Percentiles rank a stretch among this genome's conserved stretches.
Evolutionary conservation across 2,888 invertebrate genomes (phyloP).

Genomic region (Pterostichus madidus): DNA sequence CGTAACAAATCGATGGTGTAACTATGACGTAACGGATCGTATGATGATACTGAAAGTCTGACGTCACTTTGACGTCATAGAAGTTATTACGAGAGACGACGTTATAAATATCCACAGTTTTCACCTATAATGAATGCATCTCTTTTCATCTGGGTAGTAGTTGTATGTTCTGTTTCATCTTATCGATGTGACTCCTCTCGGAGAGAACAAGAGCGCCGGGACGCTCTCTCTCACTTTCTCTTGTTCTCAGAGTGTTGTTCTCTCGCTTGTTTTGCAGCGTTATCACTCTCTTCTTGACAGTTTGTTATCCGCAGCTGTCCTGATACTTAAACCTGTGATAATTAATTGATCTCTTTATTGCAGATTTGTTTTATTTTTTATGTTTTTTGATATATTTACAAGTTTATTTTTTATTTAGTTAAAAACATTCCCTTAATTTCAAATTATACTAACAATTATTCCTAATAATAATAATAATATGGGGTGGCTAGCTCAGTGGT

Average conservation of each 20-base stretch:
- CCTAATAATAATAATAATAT: too few relatives aligned
- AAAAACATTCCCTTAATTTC: too few relatives aligned
- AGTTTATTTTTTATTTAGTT: too few relatives aligned
- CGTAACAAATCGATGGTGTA: constrained; percentile 50
- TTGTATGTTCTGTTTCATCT: constrained; percentile 48
- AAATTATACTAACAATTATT: too few relatives aligned
- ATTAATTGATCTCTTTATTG: constrained; percentile 8
- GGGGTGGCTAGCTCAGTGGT: too few relatives aligned
- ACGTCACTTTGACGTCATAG: constrained; percentile 64
- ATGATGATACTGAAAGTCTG: constrained; percentile 45
- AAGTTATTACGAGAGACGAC: constrained; percentile 45
- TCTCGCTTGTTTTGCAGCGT: not conserved
- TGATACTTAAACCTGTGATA: not conserved
- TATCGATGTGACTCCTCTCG: constrained; percentile 13
- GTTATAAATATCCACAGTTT: constrained; percentile 57
- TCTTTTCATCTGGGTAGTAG: not conserved
- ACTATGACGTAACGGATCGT: constrained; percentile 56
- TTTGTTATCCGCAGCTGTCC: constrained; percentile 33
- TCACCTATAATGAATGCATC: constrained; percentile 33
- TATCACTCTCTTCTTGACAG: constrained; percentile 43
- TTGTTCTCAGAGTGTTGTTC: constrained; percentile 16
- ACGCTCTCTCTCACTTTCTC: constrained; percentile 62
- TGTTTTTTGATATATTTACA: too few relatives aligned
- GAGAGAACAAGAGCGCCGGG: constrained; percentile 38
- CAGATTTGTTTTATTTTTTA: not conserved